phyloP scores from a whole-genome alignment of 1,140 invertebrate species.

The Drosophila littoralis region DNA sequence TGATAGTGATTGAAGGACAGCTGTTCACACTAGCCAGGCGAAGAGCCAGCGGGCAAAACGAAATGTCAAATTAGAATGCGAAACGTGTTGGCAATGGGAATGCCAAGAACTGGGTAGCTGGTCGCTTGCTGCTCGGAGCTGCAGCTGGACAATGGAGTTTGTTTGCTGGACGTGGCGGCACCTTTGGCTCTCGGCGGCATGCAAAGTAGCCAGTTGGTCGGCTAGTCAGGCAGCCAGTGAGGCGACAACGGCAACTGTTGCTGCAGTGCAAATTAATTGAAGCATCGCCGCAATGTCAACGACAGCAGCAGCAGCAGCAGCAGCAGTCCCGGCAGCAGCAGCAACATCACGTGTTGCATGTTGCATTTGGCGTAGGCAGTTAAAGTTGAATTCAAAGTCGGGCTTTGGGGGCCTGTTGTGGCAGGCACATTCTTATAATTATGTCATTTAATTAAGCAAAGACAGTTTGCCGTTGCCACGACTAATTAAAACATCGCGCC shows the following conservation, averaged over 20 bases:
- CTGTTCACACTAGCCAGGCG: slow-evolving; percentile 74
- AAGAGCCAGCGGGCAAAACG: slow-evolving; percentile 43
- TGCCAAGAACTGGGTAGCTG: slow-evolving; percentile 25
- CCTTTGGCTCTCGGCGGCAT: slow-evolving; percentile 68
- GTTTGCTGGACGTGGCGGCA: slow-evolving; percentile 61
- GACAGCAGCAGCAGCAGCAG: slow-evolving; percentile 45
- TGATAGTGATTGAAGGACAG: slow-evolving; percentile 82
- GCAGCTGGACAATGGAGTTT: slow-evolving; percentile 73
- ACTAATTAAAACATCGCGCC: slow-evolving; percentile 84
- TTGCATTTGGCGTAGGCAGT: slow-evolving; percentile 74
- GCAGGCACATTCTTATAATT: slow-evolving; percentile 83
- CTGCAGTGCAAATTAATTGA: slow-evolving; percentile 81
- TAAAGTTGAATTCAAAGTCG: slow-evolving; percentile 14
- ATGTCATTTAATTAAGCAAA: slow-evolving; percentile 84
- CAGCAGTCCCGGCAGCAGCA: slow-evolving; percentile 55
- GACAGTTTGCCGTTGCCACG: slow-evolving; percentile 76
- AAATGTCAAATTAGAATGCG: slow-evolving; percentile 84
- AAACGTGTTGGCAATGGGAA: slow-evolving; percentile 79
- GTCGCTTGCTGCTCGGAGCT: slow-evolving; percentile 9
- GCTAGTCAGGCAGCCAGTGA: slow-evolving; percentile 38
- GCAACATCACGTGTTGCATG: slow-evolving; percentile 82
- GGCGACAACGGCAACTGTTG: slow-evolving; percentile 42
- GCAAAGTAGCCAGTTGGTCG: slow-evolving; percentile 60
- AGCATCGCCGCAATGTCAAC: slow-evolving; percentile 80
- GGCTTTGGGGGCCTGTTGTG: slow-evolving; percentile 51